Base-by-base conservation (phyloP, 53 echinoderm and acorn worm species). In the Actinopyga echinites region DNA sequence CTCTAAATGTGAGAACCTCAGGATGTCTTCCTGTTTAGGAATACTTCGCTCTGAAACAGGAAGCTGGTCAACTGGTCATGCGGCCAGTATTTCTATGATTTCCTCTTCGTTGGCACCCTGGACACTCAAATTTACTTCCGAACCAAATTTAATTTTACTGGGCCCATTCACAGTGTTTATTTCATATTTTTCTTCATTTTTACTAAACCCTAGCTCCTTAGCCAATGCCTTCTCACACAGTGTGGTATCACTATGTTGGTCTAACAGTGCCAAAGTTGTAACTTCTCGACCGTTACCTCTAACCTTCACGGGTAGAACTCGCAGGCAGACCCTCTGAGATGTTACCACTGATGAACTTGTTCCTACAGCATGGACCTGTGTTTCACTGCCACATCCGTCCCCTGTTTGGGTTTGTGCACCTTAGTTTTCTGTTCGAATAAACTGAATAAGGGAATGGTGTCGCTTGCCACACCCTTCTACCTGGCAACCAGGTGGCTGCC, bases 221-320 rank as follows among this genome's bases (percentile, higher is more conserved):
- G n/a, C n/a, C n/a, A n/a, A n/a, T n/a, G n/a, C n/a, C n/a, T n/a
- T n/a, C n/a, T n/a, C 83, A 40, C 87, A 87, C 20, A 87, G 61
- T 4, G 87, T 59, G 1, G 66, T 82, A 28, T 87, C 74, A 30
- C 83, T 87, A 8, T 83, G 73, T 59, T 87, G 83, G 43, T 87
- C 87, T 9, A 87, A 60, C 62, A 87, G 63, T 11, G 73, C 87
- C 56, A 65, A 83, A 5, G 87, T 87, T 26, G 57, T 56, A n/a
- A 84, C 57, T 36, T 71, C 62, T 31, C 64, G 38, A 5, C 30
- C 36, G 25, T 57, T 32, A 59, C 28, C 80, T 19, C 12, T 26
- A 13, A 80, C 32, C 29, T 32, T 58, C 5, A 80, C 80, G 5
- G 80, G 80, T 13, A 59, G 10, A 6, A 80, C 60, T 8, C 34